Conservation (phyloP, 2,113 vertebrate species). For the Calyptommatus sinebrachiatus region DNA sequence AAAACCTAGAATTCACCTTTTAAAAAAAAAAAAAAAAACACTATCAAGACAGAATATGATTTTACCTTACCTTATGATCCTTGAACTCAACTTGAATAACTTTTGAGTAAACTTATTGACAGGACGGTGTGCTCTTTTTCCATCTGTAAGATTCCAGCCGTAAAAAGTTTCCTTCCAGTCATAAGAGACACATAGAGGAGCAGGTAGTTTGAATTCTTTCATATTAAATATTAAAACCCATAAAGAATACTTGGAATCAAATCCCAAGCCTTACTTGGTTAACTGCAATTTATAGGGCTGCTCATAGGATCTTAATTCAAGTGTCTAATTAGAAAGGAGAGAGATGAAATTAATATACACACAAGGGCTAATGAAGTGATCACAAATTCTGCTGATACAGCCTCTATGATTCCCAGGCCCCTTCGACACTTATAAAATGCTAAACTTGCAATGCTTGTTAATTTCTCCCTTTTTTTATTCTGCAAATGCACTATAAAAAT, state of each 20-base stretch:
- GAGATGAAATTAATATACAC: conserved; percentile 48
- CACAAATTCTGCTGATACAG: conserved; percentile 29
- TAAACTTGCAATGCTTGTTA: conserved; percentile 50
- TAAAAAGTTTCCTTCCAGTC: background rate
- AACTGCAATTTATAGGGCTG: conserved; percentile 39
- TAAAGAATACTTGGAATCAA: conserved; percentile 24
- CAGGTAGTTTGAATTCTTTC: background rate
- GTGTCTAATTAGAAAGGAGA: conserved; percentile 53
- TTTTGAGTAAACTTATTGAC: background rate
- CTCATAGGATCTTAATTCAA: conserved; percentile 45
- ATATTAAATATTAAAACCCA: background rate
- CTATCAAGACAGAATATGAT: background rate
- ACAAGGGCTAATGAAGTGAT: conserved; percentile 27
- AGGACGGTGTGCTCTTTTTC: background rate
- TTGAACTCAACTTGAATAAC: background rate
- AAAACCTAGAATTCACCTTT: no score
- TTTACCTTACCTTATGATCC: background rate
- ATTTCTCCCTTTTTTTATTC: conserved; percentile 41
- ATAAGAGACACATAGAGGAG: background rate
- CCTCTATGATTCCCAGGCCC: conserved; percentile 44
- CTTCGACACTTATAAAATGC: conserved; percentile 52
- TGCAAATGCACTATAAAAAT: conserved; percentile 60
- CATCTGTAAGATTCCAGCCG: background rate
- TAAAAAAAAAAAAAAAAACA: no score
- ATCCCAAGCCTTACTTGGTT: conserved; percentile 26